These are phyloP conservation scores for Calephelis perditalis DNA, from an alignment of 2,888 invertebrate genomes.

Conservation along the genomic window DNA sequence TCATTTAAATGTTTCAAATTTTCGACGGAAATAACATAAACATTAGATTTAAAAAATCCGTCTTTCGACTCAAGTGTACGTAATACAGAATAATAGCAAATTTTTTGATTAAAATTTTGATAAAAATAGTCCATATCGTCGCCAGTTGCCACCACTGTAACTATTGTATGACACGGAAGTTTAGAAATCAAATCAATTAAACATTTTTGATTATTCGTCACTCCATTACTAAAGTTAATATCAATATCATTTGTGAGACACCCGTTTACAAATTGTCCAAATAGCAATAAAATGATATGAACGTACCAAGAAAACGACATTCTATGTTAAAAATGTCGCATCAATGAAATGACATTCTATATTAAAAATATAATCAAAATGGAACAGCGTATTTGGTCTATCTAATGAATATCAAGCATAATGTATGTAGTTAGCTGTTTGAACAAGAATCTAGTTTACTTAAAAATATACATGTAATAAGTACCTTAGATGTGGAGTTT, in stretches of 20 bases:
- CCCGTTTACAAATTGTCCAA: not conserved
- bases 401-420: too few species aligned
- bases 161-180: slow-evolving; percentile 4
- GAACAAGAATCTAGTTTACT: too few species aligned
- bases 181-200: not conserved
- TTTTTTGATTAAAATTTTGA: not conserved
- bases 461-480: too few species aligned
- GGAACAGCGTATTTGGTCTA: not conserved
- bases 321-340: not conserved
- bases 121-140: slow-evolving; percentile 4
- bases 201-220: not conserved
- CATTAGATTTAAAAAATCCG: slow-evolving; percentile 12
- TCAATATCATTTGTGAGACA: not conserved
- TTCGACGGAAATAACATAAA: slow-evolving; percentile 23
- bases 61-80: not conserved
- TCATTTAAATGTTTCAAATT: slow-evolving; percentile 11
- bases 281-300: not conserved
- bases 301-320: not conserved
- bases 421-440: too few species aligned
- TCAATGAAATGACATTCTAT: not conserved
- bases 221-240: not conserved
- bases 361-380: not conserved
- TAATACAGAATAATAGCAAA: not conserved
- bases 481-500: too few species aligned
- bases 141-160: not conserved